These are phyloP conservation scores for Syrista parreyssii DNA, from an alignment of 2,888 invertebrate species.

Conservation along the genomic window DNA sequence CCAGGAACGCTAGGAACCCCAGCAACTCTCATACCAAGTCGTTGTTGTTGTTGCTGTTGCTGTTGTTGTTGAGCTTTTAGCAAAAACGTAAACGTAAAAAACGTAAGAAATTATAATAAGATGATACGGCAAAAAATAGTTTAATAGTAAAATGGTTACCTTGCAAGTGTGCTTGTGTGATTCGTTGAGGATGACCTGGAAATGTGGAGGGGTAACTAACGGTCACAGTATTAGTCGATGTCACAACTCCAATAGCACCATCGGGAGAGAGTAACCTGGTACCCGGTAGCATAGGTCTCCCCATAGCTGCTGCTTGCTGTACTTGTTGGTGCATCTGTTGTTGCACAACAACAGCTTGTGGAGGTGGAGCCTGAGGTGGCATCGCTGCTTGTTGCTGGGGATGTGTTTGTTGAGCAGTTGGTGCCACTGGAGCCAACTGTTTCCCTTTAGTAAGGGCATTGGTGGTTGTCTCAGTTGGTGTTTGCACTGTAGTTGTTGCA, in stretches of 20 bases:
- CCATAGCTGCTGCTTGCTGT: slow-evolving; percentile 74
- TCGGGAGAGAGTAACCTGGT: slow-evolving; percentile 71
- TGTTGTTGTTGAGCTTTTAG: slow-evolving; percentile 25
- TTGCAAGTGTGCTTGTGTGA: slow-evolving; percentile 60
- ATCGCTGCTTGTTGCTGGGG: slow-evolving; percentile 46
- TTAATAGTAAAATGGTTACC: slow-evolving; percentile 36
- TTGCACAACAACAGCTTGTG: slow-evolving; percentile 58
- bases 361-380: slow-evolving; percentile 63
- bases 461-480: slow-evolving; percentile 41
- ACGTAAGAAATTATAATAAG: not conserved
- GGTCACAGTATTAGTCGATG: slow-evolving; percentile 70
- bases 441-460: slow-evolving; percentile 45
- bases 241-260: slow-evolving; percentile 74
- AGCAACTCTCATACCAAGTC: slow-evolving; percentile 58
- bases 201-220: slow-evolving; percentile 63
- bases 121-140: not conserved
- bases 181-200: slow-evolving; percentile 58
- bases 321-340: slow-evolving; percentile 73
- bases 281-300: slow-evolving; percentile 70
- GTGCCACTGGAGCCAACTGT: slow-evolving; percentile 40
- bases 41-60: slow-evolving; percentile 48
- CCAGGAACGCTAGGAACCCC: slow-evolving; percentile 37
- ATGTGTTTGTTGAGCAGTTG: slow-evolving; percentile 44
- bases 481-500: slow-evolving; percentile 36
- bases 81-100: no score